phyloP scores from a whole-genome alignment of 2,113 vertebrate species.

The Grammomys dolichurus region DNA sequence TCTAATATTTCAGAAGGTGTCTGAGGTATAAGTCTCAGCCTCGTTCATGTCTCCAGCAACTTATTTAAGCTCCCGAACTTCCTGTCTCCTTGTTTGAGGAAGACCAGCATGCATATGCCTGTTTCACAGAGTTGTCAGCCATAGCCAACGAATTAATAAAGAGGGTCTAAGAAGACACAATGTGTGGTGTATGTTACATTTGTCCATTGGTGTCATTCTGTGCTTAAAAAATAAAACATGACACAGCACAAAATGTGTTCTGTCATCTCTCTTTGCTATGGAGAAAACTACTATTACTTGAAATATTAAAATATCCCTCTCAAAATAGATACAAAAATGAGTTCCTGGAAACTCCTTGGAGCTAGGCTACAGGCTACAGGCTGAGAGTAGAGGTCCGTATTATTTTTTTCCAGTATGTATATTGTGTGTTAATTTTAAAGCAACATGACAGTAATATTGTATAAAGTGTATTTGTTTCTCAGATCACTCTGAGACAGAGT shows the following conservation, averaged over 20 bases:
- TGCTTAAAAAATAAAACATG: not conserved
- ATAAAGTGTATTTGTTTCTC: conserved; percentile 24
- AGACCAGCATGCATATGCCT: not conserved
- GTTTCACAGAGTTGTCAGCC: not conserved
- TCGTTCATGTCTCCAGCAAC: not conserved
- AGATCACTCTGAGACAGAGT: not conserved
- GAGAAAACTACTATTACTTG: not conserved
- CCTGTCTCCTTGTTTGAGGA: not conserved
- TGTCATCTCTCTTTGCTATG: not conserved
- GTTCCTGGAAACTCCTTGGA: not conserved
- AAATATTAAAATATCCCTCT: not conserved
- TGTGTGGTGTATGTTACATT: not conserved
- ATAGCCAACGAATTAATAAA: not conserved
- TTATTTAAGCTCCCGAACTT: not conserved
- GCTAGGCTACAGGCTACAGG: not conserved
- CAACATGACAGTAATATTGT: not conserved
- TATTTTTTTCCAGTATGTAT: not conserved
- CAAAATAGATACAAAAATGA: not conserved
- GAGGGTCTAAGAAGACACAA: not conserved
- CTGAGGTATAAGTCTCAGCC: not conserved
- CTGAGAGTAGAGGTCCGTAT: no score
- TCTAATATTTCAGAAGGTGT: not conserved
- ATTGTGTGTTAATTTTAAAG: not conserved
- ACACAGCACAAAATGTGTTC: not conserved
- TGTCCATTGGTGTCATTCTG: not conserved